Base-by-base conservation (phyloP, 2,888 invertebrate genomes). In the Leptothorax acervorum region DNA sequence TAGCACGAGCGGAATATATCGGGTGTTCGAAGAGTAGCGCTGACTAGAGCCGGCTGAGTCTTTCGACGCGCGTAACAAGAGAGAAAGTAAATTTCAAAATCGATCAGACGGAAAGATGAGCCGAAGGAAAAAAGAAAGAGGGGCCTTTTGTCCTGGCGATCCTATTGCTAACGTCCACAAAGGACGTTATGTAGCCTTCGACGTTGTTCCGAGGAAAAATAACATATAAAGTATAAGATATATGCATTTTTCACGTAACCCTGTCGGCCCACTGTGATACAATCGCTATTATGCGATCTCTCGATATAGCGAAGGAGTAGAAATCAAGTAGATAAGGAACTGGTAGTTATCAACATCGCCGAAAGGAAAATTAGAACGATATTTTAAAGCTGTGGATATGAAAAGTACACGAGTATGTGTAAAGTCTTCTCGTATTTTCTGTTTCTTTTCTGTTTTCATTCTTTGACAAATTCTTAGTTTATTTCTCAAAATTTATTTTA, bases 131-230 rank as follows among this genome's bases (percentile, higher is more conserved):
- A 45, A 39, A 45, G 45, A 57, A 39, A 70, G 84, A 83, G 73
- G 83, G 85, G 85, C 87, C 88, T 83, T 88, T 87, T 83, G 83
- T 90, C 87, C 71, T 65, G 85, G 85, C 82, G 81, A 88, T 75
- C 84, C 88, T 74, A 66, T 71, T 84, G 55, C 75, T 60, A 65
- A 83, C 35, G 71, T 87, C 71, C 79, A 83, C n/a, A 31, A 70
- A 57, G 31, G 28, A 76, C 42, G 53, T 8, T 60, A 11, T 35
- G 23, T 71, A 60, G 28, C 18, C 60, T 71, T 60, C n/a, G 35
- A 45, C 31, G 48, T 83, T 83, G 71, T 70, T 55, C 31, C 68
- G 63, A 75, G 51, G 65, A 74, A 42, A 66, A 82, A 31, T 71
- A 79, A 55, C 23, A 23, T 35, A 15, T 78, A 42, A 60, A 35